Evolutionary conservation across 2,113 vertebrate genomes (phyloP), one percentile per base, ranked within the genome.

Genomic region (Acanthisitta chloris): DNA sequence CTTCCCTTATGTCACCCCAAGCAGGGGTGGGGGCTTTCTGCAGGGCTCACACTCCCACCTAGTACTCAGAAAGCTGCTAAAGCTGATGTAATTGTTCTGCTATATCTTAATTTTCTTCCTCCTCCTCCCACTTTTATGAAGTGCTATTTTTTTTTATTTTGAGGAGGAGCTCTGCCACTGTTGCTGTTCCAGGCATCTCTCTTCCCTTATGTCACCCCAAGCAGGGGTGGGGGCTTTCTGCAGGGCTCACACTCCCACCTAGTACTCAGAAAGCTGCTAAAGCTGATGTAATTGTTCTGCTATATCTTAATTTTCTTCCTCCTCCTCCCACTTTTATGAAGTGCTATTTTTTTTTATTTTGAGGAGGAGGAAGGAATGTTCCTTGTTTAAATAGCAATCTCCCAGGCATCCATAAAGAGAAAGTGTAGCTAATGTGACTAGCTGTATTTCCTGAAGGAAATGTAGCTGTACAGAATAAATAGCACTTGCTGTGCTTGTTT

Each of bases 71-170:
- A 86, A 2, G 2, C 80, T 94, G 61, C 66, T 55, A 64, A 88
- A 59, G 59, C 58, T 83, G 64, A 77, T 84, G 62, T 87, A 82
- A 77, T 69, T 58, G 55, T 80, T 59, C 76, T 83, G 52, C 64
- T 83, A 88, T 86, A 83, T 59, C 48, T 86, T 67, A n/a, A 11
- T 92, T 83, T 94, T 89, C 42, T 83, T 90, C 77, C 67, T 96
- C 17, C 66, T 88, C 72, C 82, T 88, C 85, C 71, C 54, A 46
- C 85, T 86, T 87, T 16, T 23, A 34, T 90, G 72, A 92, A 82
- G 45, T n/a, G 28, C 36, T 45, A 48, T 61, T 82, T 71, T 86
- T 40, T 45, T 31, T 29, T 57, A 59, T 29, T 43, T 40, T 8
- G 24, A 81, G 42, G 61, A 86, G 29, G 70, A 13, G 78, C 79